phyloP scores from a whole-genome alignment of 2,888 invertebrate species.

The Drosophila prolongata region DNA sequence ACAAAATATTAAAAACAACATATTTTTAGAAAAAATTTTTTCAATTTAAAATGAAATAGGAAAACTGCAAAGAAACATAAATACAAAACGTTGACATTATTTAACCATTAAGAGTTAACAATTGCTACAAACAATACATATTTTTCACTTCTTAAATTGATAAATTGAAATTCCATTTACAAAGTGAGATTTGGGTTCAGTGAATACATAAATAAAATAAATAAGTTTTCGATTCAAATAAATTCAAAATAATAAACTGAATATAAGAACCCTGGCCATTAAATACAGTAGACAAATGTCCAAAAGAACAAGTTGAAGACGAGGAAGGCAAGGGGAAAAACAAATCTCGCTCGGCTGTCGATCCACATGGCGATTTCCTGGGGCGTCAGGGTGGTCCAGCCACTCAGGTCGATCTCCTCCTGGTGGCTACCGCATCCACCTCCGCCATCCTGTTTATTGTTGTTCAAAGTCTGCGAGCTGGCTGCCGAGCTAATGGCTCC shows the following conservation, averaged over 20 bases:
- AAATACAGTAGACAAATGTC: conserved; percentile 88
- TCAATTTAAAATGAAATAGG: not conserved
- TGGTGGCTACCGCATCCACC: conserved; percentile 2
- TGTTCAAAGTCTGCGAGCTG: conserved; percentile 65
- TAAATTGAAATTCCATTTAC: not conserved
- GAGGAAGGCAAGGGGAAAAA: conserved; percentile 91
- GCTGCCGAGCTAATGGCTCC: conserved; percentile 2
- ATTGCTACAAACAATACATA: not conserved
- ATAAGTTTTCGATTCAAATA: not conserved
- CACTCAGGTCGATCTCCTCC: conserved; percentile 68
- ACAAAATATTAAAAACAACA: not conserved
- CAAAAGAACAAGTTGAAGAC: conserved; percentile 92
- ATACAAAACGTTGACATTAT: not conserved
- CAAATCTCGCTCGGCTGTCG: conserved; percentile 89
- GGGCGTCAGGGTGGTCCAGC: conserved; percentile 93
- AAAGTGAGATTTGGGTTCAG: not conserved
- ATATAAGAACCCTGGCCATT: not conserved
- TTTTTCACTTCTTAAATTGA: not conserved
- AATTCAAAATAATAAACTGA: no score
- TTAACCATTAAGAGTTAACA: not conserved
- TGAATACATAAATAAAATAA: not conserved
- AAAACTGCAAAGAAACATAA: not conserved
- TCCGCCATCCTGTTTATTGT: conserved; percentile 85
- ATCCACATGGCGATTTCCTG: conserved; percentile 96
- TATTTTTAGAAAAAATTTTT: not conserved